Evolutionary conservation across 2,797 vertebrate genomes (phyloP).

Genomic region (Spinibarbus caldwelli): DNA sequence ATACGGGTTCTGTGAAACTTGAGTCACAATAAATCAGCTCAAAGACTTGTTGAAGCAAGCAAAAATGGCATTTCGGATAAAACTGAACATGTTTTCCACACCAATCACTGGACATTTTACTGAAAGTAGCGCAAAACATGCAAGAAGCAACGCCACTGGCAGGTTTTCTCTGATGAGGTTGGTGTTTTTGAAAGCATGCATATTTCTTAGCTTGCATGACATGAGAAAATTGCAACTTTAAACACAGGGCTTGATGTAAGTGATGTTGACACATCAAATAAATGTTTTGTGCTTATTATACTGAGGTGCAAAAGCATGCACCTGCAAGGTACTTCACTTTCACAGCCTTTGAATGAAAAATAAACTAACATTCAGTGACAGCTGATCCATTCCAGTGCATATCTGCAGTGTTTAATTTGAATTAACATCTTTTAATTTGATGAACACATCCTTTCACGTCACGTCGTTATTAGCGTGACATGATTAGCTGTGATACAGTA

Average conservation of each 20-base stretch:
- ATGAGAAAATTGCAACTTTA: background rate
- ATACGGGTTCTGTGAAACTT: background rate
- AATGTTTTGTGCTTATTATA: background rate
- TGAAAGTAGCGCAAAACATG: too few relatives aligned
- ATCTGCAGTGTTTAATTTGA: conserved; percentile 23
- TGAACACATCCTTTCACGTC: conserved; percentile 31
- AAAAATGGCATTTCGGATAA: background rate
- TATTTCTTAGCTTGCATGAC: background rate
- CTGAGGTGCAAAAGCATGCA: background rate
- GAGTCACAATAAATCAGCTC: background rate
- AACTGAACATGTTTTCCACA: background rate
- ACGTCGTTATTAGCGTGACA: conserved; percentile 1
- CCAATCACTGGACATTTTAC: background rate
- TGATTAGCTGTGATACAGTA: conserved; percentile 30
- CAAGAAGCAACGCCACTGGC: too few relatives aligned
- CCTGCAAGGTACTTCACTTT: background rate
- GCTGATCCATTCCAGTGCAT: conserved; percentile 10
- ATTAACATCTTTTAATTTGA: conserved; percentile 42
- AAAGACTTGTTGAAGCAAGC: background rate
- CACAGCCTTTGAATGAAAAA: conserved; percentile 13
- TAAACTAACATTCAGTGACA: conserved; percentile 6
- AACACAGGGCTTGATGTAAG: background rate
- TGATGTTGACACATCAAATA: background rate
- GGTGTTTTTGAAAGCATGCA: background rate
- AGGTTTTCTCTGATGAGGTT: background rate